These are phyloP conservation scores for Phainopepla nitens DNA, from an alignment of 2,113 vertebrate species.

Conservation along the genomic window DNA sequence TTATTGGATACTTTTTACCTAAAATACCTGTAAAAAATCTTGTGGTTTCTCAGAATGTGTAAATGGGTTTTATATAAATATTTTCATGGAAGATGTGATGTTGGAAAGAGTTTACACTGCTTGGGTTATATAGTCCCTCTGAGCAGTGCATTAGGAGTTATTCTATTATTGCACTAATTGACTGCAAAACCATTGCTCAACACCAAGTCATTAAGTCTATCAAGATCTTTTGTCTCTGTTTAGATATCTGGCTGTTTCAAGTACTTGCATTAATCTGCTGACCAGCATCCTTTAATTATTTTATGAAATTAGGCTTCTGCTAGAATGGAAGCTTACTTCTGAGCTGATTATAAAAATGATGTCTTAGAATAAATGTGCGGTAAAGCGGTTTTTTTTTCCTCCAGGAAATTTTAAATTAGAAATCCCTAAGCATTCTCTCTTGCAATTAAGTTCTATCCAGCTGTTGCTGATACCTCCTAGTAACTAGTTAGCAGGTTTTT, in stretches of 20 bases:
- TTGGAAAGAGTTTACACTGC: neutral
- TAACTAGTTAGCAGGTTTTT: neutral
- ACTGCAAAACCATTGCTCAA: neutral
- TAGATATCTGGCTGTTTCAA: neutral
- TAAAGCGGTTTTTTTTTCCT: neutral
- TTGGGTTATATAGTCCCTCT: neutral
- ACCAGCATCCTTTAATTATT: neutral
- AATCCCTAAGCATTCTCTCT: neutral
- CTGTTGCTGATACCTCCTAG: neutral
- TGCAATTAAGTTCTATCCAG: slow-evolving; percentile 20
- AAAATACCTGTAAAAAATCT: neutral
- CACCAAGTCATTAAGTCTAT: neutral
- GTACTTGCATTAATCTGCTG: neutral
- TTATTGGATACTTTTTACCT: neutral
- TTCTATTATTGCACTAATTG: neutral
- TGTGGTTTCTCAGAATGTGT: neutral
- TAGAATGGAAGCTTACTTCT: neutral
- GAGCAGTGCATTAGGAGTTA: neutral
- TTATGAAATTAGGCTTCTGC: neutral
- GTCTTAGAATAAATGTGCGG: neutral
- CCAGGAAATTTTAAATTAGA: neutral
- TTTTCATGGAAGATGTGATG: neutral
- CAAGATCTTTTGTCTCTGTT: neutral
- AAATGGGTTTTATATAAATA: neutral
- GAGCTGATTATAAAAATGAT: neutral